Conservation (phyloP, 2,113 vertebrate genomes). For the Rattus norvegicus region DNA sequence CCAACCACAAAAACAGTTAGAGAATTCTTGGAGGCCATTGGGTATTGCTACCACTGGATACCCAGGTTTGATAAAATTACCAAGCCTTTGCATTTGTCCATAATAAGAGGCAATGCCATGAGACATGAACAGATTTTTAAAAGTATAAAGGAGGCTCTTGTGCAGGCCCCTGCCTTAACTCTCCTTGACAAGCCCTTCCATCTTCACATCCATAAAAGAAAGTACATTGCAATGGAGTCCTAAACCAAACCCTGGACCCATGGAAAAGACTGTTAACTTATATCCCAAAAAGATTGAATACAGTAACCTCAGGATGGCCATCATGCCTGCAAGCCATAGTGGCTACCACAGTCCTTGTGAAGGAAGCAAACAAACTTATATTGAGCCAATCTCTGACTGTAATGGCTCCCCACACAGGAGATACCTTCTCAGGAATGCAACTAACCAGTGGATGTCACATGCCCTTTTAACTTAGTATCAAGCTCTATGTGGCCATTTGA, state of each 20-base stretch:
- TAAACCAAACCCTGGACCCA: background rate
- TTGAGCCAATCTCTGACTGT: background rate
- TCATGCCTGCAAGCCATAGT: background rate
- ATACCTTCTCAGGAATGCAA: background rate
- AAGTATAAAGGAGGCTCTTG: background rate
- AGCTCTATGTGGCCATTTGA: background rate
- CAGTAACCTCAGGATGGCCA: background rate
- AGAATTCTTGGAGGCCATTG: background rate
- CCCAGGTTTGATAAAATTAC: background rate
- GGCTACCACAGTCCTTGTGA: background rate
- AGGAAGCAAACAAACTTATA: background rate
- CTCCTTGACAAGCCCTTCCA: background rate
- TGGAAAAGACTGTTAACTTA: background rate
- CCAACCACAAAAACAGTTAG: background rate
- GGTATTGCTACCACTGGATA: background rate
- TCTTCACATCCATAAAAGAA: background rate
- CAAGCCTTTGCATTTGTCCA: background rate
- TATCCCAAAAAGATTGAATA: background rate
- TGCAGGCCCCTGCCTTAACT: background rate
- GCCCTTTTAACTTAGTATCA: background rate
- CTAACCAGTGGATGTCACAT: background rate
- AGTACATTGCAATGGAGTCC: background rate
- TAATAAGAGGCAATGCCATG: background rate
- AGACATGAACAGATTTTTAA: background rate
- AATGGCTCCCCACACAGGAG: background rate